These are phyloP conservation scores for Microtus ochrogaster DNA, from an alignment of 2,113 vertebrate genomes.

Conservation along the genomic window DNA sequence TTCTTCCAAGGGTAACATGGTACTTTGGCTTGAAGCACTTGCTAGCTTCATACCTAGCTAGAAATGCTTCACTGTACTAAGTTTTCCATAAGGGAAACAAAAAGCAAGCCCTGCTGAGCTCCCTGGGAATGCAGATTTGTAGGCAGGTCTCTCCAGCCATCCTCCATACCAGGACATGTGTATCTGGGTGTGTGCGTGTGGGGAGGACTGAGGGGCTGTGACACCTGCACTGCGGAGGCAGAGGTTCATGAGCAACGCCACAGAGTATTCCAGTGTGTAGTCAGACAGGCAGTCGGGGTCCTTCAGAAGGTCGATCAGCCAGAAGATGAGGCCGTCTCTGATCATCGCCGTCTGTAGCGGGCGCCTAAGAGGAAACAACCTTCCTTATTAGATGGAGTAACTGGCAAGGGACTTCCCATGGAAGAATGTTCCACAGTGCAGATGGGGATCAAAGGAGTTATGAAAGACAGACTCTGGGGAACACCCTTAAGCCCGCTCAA, in stretches of 20 bases:
- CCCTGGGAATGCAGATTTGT: accelerated
- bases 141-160: not conserved
- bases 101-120: not conserved
- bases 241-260: conserved; percentile 96
- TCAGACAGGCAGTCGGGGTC: conserved; percentile 95
- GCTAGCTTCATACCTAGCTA: not conserved
- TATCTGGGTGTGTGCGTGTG: not conserved
- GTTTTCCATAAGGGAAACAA: not conserved
- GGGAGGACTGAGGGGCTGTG: accelerated
- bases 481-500: not conserved
- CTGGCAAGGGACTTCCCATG: accelerated
- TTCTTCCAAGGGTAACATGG: not conserved
- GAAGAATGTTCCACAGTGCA: accelerated
- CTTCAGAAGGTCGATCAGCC: conserved; percentile 92
- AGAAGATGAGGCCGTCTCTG: conserved; percentile 91
- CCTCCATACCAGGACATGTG: too few relatives aligned
- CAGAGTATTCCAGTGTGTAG: conserved; percentile 93
- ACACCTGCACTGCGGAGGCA: conserved; percentile 95
- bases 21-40: not conserved
- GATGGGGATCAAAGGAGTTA: too few relatives aligned
- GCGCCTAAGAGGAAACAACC: conserved; percentile 85
- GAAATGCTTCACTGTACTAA: not conserved
- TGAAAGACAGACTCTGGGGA: accelerated
- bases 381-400: not conserved
- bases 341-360: conserved; percentile 95